Evolutionary conservation across 2,797 vertebrate genomes (phyloP), one percentile per base, ranked within the genome.

Genomic region (Peromyscus attwateri): DNA sequence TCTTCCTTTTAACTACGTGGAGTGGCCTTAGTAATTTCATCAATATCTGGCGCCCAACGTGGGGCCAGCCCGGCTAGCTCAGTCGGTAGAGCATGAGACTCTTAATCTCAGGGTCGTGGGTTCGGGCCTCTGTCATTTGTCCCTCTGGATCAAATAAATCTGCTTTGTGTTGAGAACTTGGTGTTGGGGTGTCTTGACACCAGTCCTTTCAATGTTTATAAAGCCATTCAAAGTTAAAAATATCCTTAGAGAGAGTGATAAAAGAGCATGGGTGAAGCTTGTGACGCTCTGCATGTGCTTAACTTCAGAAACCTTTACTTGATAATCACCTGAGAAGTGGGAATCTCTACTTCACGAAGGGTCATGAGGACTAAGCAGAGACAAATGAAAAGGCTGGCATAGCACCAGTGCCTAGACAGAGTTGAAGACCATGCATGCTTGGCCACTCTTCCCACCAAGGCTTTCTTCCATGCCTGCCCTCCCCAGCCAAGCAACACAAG

Each of bases 211-310:
- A n/a, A n/a, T 70, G 68, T n/a, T 70, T 90, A 84, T 60, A 4
- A 93, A 94, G 83, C 3, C 21, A 70, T 43, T 21, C 84, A 19
- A 89, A 34, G 62, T 21, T 55, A 10, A 93, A 92, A 94, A 71
- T 49, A 73, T 57, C 16, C 27, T 46, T 68, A 88, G 43, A 34
- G 68, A 95, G 9, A 82, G 27, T 62, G 93, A 76, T 34, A 95
- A 88, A 77, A 76, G 89, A 87, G 13, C 25, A 23, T 16, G 1
- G 34, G 43, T 40, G 6, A 40, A 29, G 11, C 40, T 82, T 49
- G n/a, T 34, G 49, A 94, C 8, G 88, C 76, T 92, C 94, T 87
- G 55, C 19, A 52, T 49, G 49, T 76, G 29, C 55, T 92, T 66
- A 83, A 82, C 6, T 10, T 70, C 25, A 49, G 52, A 73, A 40